These are phyloP conservation scores for Dendrocincla fuliginosa DNA, from an alignment of 2,797 vertebrate genomes.

Conservation along the genomic window DNA sequence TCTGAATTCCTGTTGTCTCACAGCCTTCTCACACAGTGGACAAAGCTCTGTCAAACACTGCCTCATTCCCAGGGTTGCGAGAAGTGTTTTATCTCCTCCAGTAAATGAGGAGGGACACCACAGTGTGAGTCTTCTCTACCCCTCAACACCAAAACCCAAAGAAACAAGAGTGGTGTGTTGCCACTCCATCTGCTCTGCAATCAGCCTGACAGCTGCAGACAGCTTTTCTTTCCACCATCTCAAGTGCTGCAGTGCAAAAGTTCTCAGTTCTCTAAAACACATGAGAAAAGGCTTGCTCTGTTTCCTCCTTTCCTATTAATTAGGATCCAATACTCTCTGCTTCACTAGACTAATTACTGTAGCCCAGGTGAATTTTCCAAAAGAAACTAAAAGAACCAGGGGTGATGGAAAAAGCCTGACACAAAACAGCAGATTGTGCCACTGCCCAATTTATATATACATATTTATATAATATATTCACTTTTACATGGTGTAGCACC, in stretches of 20 bases:
- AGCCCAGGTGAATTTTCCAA: background rate
- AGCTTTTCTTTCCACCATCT: background rate
- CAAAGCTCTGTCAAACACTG: background rate
- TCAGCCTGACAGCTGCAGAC: background rate
- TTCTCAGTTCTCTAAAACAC: background rate
- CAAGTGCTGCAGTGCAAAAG: background rate
- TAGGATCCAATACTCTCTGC: background rate
- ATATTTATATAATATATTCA: too few species aligned
- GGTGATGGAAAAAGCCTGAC: background rate
- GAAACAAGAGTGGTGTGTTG: background rate
- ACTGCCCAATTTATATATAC: background rate
- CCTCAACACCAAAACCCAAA: background rate
- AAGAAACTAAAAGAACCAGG: background rate
- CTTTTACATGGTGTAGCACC: background rate
- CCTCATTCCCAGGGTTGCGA: background rate
- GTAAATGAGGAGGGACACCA: background rate
- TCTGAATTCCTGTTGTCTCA: background rate
- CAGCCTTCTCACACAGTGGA: background rate
- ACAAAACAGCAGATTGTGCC: background rate
- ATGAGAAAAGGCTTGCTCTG: background rate
- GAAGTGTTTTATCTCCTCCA: background rate
- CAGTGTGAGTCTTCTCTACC: background rate
- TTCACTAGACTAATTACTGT: background rate
- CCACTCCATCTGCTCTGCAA: background rate
- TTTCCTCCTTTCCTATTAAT: background rate